A percentile compares a stretch with the other conserved stretches of the same genome.
Evolutionary conservation across 2,113 vertebrate species (phyloP).

Genomic region (Thamnophis sirtalis): DNA sequence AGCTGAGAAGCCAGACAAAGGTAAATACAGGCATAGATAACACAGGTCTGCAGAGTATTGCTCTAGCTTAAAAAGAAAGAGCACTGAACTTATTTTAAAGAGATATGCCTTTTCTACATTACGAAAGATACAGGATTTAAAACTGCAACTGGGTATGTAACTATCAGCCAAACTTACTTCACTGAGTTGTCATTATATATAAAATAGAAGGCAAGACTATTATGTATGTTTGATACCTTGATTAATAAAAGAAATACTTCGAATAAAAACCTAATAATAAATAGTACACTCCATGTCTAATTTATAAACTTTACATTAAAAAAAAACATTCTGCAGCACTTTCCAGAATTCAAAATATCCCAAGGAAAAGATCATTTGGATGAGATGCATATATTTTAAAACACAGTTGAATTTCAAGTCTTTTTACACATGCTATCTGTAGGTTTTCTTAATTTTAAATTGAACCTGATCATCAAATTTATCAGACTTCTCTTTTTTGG

Average conservation of each 20-base stretch:
- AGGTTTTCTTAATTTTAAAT: background rate
- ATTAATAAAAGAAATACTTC: background rate
- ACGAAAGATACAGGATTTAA: background rate
- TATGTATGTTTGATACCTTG: background rate
- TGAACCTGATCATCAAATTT: background rate
- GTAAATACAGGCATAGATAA: background rate
- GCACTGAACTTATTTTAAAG: constrained; percentile 15
- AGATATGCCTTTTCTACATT: background rate
- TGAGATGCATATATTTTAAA: background rate
- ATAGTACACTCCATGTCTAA: background rate
- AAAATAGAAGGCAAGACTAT: background rate
- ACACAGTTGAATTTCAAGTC: background rate
- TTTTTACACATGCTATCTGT: background rate
- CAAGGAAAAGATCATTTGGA: background rate
- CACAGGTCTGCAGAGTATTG: background rate
- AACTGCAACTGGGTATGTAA: background rate
- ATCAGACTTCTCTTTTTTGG: background rate
- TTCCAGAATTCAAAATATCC: background rate
- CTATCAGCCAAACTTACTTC: background rate
- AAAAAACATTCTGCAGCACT: background rate
- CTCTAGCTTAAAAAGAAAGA: background rate
- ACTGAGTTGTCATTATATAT: background rate
- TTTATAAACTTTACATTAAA: background rate
- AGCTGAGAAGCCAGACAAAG: constrained; percentile 10
- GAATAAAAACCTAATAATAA: background rate